Percentiles rank a stretch among this genome's conserved stretches.
Conservation (phyloP, 2,113 vertebrate species). For the Sapayoa aenigma region DNA sequence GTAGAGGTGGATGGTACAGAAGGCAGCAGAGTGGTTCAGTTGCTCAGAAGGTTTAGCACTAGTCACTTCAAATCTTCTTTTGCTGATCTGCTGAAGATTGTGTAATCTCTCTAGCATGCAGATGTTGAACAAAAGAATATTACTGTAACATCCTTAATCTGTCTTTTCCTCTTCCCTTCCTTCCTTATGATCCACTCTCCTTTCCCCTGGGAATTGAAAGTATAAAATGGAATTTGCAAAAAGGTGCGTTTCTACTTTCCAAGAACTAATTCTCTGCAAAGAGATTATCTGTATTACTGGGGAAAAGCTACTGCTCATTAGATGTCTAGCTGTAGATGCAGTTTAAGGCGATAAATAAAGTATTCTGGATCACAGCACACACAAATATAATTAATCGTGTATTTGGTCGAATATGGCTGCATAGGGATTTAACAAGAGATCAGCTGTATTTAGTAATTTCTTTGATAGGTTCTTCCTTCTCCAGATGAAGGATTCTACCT, state of each 20-base stretch:
- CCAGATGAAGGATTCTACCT: background rate
- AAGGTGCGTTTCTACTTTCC: constrained; percentile 78
- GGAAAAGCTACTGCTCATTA: constrained; percentile 71
- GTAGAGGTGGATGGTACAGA: background rate
- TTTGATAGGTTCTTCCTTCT: constrained; percentile 4
- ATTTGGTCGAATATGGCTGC: constrained; percentile 33
- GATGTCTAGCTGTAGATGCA: constrained; percentile 19
- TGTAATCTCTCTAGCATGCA: constrained; percentile 85
- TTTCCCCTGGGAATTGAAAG: constrained; percentile 80
- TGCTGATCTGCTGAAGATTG: constrained; percentile 83
- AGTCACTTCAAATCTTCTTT: constrained; percentile 78
- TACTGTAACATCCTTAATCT: constrained; percentile 90
- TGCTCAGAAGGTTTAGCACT: constrained; percentile 77
- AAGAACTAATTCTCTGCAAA: constrained; percentile 76
- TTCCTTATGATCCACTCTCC: constrained; percentile 57
- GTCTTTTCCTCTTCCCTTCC: constrained; percentile 29
- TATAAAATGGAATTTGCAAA: constrained; percentile 83
- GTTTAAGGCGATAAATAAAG: constrained; percentile 36
- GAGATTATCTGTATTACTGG: constrained; percentile 73
- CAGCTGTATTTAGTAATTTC: constrained; percentile 29
- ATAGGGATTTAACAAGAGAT: constrained; percentile 36
- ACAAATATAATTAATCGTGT: constrained; percentile 32
- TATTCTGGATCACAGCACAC: constrained; percentile 23
- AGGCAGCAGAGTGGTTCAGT: background rate
- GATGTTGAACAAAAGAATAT: constrained; percentile 85